Evolutionary conservation across 2,888 invertebrate genomes (phyloP).

Genomic region (Boloria selene): DNA sequence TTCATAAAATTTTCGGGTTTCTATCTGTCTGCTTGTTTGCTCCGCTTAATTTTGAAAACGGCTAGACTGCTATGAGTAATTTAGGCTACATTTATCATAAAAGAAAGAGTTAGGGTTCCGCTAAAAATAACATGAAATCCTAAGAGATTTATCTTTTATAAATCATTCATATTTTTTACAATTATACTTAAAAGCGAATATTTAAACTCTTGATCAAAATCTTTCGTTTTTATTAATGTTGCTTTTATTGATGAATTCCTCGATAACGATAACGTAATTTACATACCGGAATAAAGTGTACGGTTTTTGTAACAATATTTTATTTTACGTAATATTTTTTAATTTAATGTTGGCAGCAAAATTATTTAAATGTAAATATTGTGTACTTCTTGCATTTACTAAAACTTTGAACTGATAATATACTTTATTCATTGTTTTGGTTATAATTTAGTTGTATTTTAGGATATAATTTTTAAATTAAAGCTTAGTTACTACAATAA

Average conservation of each 20-base stretch:
- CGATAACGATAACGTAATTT: slow-evolving; percentile 29
- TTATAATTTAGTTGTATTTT: too few relatives aligned
- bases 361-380: slow-evolving; percentile 1
- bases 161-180: neutral
- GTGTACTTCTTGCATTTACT: neutral
- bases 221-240: slow-evolving; percentile 11
- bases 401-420: too few relatives aligned
- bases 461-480: too few relatives aligned
- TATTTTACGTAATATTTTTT: slow-evolving; percentile 23
- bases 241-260: slow-evolving; percentile 25
- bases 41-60: too few relatives aligned
- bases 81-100: too few relatives aligned
- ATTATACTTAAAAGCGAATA: neutral
- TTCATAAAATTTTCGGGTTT: too few relatives aligned
- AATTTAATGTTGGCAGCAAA: slow-evolving; percentile 1
- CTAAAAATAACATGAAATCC: too few relatives aligned
- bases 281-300: slow-evolving; percentile 22
- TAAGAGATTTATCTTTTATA: neutral
- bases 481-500: too few relatives aligned
- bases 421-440: too few relatives aligned
- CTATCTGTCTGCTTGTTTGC: too few relatives aligned
- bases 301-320: slow-evolving; percentile 13
- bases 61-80: too few relatives aligned
- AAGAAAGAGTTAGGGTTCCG: too few relatives aligned
- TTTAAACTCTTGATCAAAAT: neutral